Evolutionary conservation across 1,140 invertebrate genomes (phyloP), one percentile per base, ranked within the genome.

Genomic region (Ceratina japonica): DNA sequence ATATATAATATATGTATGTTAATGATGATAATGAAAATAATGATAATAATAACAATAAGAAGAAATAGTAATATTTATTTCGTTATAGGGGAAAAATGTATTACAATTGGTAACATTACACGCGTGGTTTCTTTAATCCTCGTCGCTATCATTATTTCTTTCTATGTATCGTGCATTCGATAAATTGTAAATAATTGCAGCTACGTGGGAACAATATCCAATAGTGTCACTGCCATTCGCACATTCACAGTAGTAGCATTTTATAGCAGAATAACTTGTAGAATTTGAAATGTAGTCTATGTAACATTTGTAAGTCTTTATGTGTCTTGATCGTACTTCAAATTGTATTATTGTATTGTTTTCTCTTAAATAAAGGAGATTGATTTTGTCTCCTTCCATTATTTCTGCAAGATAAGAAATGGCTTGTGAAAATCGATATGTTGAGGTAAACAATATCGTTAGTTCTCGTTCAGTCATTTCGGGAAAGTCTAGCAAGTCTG

Each of bases 291-390:
- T 13, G 18, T 63, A 63, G n/a, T 63, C 62, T 37, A 63, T 63
- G 18, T 37, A 63, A 18, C 62, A 63, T 37, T 18, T 37, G 8
- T 44, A 63, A 1, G 62, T 63, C 37, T 63, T 63, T 1, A 63
- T 63, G 12, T 44, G 62, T 1, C 62, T 27, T 27, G 31, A 63
- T 37, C 22, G 37, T 18, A 63, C 62, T 63, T 63, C 8, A 27
- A 76, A 61, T 79, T 77, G 78, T 54, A 81, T 12, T 44, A 81
- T 77, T 27, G 44, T 64, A 10, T 37, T 24, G 49, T 51, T 54
- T 12, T 54, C 52, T 12, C 15, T 54, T 12, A 3, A 54, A 12
- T 1, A 18, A 27, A 74, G 20, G 13, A 20, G 27, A 27, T 54
- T 63, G 7, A 51, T 74, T 15, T 63, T 62, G 4, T 74, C 7